Conservation (phyloP, 2,113 vertebrate genomes). For the Laterallus jamaicensis region DNA sequence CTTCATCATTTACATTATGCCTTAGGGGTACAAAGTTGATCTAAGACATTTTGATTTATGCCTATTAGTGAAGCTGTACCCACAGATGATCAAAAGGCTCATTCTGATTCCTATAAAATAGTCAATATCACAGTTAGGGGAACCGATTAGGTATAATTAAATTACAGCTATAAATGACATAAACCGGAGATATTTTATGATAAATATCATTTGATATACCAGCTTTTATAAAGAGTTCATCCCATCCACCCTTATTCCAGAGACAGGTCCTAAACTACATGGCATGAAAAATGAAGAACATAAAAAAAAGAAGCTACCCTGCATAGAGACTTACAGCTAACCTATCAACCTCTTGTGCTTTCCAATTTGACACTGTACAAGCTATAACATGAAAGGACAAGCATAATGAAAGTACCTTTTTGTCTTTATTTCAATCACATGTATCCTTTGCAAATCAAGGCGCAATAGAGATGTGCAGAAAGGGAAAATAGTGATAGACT, state of each 20-base stretch:
- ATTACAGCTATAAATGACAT: slow-evolving; percentile 48
- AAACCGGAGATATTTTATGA: slow-evolving; percentile 16
- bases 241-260: neutral
- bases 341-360: neutral
- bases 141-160: slow-evolving; percentile 39
- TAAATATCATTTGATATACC: slow-evolving; percentile 6
- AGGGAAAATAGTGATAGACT: neutral
- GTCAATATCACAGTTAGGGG: slow-evolving; percentile 44
- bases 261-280: neutral
- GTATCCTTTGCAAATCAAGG: neutral
- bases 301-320: neutral
- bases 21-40: slow-evolving; percentile 69
- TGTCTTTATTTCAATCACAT: neutral
- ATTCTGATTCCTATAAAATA: slow-evolving; percentile 57
- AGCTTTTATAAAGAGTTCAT: slow-evolving; percentile 18
- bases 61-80: slow-evolving; percentile 48
- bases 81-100: slow-evolving; percentile 46
- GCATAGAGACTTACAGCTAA: neutral
- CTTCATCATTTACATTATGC: slow-evolving; percentile 73
- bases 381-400: neutral
- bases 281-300: neutral
- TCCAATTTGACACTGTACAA: neutral
- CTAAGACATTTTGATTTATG: slow-evolving; percentile 69
- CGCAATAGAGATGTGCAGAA: neutral
- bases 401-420: neutral